Conservation (phyloP, 2,113 vertebrate genomes). For the Larimichthys crocea region DNA sequence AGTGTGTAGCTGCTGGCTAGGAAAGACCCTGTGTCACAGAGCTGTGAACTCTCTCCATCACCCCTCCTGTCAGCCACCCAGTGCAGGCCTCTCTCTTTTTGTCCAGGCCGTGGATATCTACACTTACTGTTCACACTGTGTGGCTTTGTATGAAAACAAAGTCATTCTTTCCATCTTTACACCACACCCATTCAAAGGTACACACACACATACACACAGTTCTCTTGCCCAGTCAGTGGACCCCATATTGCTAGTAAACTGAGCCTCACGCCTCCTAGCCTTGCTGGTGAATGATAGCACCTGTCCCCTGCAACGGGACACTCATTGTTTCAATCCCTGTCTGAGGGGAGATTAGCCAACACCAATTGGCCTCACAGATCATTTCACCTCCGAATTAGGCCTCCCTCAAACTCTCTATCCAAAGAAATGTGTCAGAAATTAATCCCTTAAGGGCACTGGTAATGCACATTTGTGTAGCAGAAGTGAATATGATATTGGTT, state of each 20-base stretch:
- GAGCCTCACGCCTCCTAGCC: constrained; percentile 62
- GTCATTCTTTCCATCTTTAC: constrained; percentile 43
- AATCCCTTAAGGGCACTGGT: constrained; percentile 77
- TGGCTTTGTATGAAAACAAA: constrained; percentile 47
- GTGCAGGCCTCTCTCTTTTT: constrained; percentile 34
- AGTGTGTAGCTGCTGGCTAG: constrained; percentile 61
- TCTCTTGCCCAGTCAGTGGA: constrained; percentile 34
- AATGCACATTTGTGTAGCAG: constrained; percentile 80
- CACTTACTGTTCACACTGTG: constrained; percentile 40
- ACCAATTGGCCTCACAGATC: constrained; percentile 79
- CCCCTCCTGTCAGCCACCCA: constrained; percentile 39
- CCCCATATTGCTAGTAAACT: constrained; percentile 63
- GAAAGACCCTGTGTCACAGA: constrained; percentile 67
- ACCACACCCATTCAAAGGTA: constrained; percentile 34
- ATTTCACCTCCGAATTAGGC: constrained; percentile 73
- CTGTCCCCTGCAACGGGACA: constrained; percentile 81
- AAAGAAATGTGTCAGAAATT: constrained; percentile 74
- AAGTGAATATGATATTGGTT: constrained; percentile 82
- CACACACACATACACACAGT: constrained; percentile 20
- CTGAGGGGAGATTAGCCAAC: constrained; percentile 78
- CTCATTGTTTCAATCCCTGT: constrained; percentile 79
- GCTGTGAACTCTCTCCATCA: constrained; percentile 56
- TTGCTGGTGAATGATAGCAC: constrained; percentile 80
- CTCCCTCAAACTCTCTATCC: constrained; percentile 54
- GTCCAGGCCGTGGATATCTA: constrained; percentile 35